A percentile compares a stretch with the other conserved stretches of the same genome.
phyloP scores from a whole-genome alignment of 2,113 vertebrate species.

The Chaetodon auriga region DNA sequence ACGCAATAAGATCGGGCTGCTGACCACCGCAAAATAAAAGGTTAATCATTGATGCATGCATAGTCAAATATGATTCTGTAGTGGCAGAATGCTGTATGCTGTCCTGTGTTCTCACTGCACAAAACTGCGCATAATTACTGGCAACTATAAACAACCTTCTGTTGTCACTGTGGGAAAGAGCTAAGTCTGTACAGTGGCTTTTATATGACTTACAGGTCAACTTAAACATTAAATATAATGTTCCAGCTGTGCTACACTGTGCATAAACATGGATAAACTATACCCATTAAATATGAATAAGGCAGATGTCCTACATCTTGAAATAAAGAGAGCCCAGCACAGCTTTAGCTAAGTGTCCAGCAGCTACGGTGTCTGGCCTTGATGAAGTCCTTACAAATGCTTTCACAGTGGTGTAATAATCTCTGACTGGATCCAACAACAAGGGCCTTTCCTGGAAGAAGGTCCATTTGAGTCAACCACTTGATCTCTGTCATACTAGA shows the following conservation, averaged over 20 bases:
- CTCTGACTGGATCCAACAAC: conserved; percentile 35
- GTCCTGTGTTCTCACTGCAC: conserved; percentile 16
- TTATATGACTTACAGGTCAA: not conserved
- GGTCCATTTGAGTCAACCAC: conserved; percentile 10
- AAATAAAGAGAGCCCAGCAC: not conserved
- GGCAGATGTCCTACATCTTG: not conserved
- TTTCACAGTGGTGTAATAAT: conserved; percentile 32
- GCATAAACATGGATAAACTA: not conserved
- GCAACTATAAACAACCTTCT: conserved; percentile 17
- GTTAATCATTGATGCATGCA: not conserved
- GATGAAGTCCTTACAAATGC: conserved; percentile 15
- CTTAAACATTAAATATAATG: not conserved
- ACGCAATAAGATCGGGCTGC: not conserved
- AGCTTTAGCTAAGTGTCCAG: conserved; percentile 13
- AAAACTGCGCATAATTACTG: conserved; percentile 34
- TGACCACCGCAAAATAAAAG: not conserved
- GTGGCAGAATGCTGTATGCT: not conserved
- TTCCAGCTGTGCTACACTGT: not conserved
- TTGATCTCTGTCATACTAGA: conserved; percentile 45
- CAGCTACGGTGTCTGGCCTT: not conserved
- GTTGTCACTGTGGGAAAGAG: conserved; percentile 24
- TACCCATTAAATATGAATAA: not conserved
- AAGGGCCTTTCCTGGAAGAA: conserved; percentile 45
- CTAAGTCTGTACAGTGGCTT: not conserved
- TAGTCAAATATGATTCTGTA: not conserved